A percentile compares a stretch with the other conserved stretches of the same genome.
Conservation (phyloP, 2,797 vertebrate genomes). For the Pteronotus mesoamericanus region DNA sequence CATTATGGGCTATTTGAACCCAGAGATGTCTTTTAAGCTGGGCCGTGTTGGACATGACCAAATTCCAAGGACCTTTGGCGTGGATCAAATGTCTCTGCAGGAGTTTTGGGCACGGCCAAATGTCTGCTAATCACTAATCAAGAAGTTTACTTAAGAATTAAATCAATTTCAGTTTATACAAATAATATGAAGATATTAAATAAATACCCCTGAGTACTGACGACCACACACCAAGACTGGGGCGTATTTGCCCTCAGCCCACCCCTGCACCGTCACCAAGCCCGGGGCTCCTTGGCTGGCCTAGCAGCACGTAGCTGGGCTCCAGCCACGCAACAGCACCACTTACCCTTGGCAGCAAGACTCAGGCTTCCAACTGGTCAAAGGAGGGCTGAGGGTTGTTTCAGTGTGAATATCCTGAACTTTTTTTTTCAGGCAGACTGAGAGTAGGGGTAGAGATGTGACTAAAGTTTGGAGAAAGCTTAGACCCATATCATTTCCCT, state of each 20-base stretch:
- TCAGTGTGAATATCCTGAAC: background rate
- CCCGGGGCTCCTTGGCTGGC: background rate
- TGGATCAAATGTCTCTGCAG: background rate
- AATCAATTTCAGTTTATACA: background rate
- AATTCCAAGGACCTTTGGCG: too few relatives aligned
- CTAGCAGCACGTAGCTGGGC: slow-evolving; percentile 11
- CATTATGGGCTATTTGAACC: background rate
- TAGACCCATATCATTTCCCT: background rate
- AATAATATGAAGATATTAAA: background rate
- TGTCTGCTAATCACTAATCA: background rate
- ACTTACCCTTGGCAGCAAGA: slow-evolving; percentile 17
- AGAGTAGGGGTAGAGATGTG: background rate
- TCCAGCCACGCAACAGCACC: slow-evolving; percentile 28
- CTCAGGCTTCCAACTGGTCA: slow-evolving; percentile 36
- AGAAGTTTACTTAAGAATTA: background rate
- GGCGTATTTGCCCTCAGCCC: background rate
- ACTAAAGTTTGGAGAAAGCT: background rate
- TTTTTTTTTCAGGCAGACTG: slow-evolving; percentile 8
- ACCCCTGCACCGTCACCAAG: background rate
- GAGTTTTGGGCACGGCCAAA: background rate
- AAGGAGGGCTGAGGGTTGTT: slow-evolving; percentile 7
- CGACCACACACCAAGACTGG: background rate
- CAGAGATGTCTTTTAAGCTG: background rate
- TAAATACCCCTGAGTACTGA: background rate
- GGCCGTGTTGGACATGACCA: background rate